These are phyloP conservation scores for Platycnemis pennipes DNA, from an alignment of 2,888 invertebrate species.

Conservation along the genomic window DNA sequence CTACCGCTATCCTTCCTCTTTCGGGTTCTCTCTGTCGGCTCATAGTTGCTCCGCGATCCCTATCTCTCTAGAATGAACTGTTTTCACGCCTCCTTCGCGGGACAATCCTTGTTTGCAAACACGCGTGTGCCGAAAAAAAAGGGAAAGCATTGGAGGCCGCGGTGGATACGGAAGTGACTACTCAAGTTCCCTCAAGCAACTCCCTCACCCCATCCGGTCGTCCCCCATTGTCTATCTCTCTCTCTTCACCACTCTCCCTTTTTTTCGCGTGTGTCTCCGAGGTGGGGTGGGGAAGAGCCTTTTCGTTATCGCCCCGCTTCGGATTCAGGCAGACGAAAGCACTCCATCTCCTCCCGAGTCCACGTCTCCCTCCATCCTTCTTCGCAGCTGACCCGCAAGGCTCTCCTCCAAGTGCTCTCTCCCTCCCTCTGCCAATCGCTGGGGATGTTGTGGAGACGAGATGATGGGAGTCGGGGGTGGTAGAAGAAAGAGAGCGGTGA, in stretches of 20 bases:
- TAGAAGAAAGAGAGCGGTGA: conserved; percentile 17
- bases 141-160: neutral
- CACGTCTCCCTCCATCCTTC: neutral
- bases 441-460: neutral
- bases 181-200: neutral
- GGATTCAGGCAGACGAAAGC: neutral
- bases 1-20: neutral
- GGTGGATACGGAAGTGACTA: neutral
- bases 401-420: neutral
- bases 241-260: neutral
- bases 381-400: conserved; percentile 44
- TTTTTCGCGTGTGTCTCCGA: neutral
- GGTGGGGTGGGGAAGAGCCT: neutral
- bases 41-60: neutral
- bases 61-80: neutral
- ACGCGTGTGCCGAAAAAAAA: neutral
- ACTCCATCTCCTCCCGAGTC: neutral
- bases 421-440: neutral
- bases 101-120: conserved; percentile 1
- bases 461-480: neutral
- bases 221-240: neutral
- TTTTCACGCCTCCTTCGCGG: neutral
- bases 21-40: neutral
- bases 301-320: conserved; percentile 12
- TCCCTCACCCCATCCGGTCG: neutral